Evolutionary conservation across 1,140 invertebrate genomes (phyloP).

Genomic region (Sminthurides bifidus): DNA sequence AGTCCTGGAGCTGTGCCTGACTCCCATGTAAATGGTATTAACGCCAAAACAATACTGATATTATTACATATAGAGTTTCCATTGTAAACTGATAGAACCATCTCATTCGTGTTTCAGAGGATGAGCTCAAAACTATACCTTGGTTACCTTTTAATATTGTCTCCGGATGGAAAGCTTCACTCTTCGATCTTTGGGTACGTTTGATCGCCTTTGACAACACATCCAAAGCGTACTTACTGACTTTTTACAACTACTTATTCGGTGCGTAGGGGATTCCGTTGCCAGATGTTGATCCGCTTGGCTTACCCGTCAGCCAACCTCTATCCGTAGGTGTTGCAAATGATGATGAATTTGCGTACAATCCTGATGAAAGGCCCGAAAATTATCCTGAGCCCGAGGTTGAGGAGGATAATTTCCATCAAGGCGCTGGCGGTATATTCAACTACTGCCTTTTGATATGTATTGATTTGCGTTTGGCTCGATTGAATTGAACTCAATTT

Average conservation of each 20-base stretch:
- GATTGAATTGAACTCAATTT: neutral
- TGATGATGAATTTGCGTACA: conserved; percentile 13
- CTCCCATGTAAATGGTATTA: conserved; percentile 1
- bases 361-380: conserved; percentile 14
- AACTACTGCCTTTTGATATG: neutral
- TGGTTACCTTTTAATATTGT: conserved; percentile 11
- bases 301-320: neutral
- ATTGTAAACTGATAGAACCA: neutral
- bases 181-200: conserved; percentile 15
- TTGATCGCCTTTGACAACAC: neutral
- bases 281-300: neutral
- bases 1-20: neutral
- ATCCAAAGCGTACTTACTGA: neutral
- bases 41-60: too few species aligned
- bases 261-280: conserved; percentile 5
- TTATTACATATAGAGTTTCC: neutral
- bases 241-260: neutral
- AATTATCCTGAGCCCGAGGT: conserved; percentile 8
- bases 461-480: neutral
- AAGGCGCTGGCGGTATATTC: neutral
- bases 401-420: neutral
- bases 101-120: neutral
- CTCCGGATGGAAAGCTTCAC: conserved; percentile 2
- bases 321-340: neutral
- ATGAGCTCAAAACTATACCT: neutral